These are phyloP conservation scores for Margarornis squamiger DNA, from an alignment of 2,797 vertebrate genomes.

Conservation along the genomic window DNA sequence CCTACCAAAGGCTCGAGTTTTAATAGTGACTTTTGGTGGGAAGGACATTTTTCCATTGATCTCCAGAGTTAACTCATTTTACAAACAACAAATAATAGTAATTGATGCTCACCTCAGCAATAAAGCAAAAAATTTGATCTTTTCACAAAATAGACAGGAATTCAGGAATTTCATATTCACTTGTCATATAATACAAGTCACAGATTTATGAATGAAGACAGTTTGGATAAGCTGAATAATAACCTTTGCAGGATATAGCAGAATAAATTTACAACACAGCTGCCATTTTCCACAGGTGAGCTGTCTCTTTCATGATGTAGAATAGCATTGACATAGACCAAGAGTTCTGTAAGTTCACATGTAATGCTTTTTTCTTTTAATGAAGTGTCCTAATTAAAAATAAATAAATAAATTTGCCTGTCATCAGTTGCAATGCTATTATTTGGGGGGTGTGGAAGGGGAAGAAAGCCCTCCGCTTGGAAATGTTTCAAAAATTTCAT, in stretches of 20 bases:
- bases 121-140: background rate
- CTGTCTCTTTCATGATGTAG: background rate
- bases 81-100: background rate
- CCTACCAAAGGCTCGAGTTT: background rate
- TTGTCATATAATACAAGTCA: background rate
- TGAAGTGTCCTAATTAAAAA: background rate
- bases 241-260: background rate
- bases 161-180: background rate
- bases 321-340: background rate
- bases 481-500: background rate
- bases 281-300: background rate
- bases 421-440: background rate
- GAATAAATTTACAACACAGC: background rate
- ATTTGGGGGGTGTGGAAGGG: background rate
- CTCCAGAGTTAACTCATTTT: background rate
- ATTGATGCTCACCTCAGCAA: background rate
- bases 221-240: background rate
- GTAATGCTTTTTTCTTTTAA: background rate
- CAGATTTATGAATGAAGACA: background rate
- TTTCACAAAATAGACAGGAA: background rate
- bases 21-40: background rate
- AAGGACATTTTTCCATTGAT: background rate
- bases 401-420: background rate
- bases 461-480: fast-evolving
- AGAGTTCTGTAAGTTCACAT: background rate